phyloP scores from a whole-genome alignment of 1,140 invertebrate species.

The Anoplophora glabripennis region DNA sequence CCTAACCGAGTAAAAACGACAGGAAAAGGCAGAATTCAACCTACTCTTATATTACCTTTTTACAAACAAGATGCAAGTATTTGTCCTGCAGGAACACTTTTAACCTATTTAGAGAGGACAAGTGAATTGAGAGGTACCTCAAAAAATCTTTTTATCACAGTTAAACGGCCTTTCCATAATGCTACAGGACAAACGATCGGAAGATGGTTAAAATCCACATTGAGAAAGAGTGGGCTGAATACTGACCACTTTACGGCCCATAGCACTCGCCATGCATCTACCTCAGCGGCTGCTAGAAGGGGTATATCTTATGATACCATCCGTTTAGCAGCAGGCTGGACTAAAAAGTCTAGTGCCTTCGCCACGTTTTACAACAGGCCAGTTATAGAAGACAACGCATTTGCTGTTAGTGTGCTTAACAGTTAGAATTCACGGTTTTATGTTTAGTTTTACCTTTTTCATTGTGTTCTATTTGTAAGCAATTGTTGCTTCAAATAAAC shows the following conservation, averaged over 20 bases:
- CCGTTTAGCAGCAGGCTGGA: constrained; percentile 33
- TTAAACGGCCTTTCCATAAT: constrained; percentile 27
- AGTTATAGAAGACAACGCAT: background rate
- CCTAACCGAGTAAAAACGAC: background rate
- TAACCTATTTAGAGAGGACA: no score
- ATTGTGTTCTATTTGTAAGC: no score
- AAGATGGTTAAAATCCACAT: constrained; percentile 32
- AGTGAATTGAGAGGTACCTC: no score
- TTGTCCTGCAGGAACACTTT: background rate
- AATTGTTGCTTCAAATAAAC: no score
- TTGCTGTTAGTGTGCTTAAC: no score
- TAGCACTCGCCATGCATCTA: constrained; percentile 34
- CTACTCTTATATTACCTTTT: background rate
- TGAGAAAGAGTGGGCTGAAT: constrained; percentile 31
- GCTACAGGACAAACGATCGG: constrained; percentile 31
- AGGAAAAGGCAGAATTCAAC: background rate
- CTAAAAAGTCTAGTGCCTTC: constrained; percentile 32
- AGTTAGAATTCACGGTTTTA: no score
- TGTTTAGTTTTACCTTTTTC: no score
- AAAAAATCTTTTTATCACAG: background rate
- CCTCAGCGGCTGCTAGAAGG: constrained; percentile 15
- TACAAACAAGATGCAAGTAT: background rate
- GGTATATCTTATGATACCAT: constrained; percentile 27
- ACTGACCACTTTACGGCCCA: constrained; percentile 26
- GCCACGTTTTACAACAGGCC: constrained; percentile 36